These are phyloP conservation scores for Neoniphon sammara DNA, from an alignment of 2,797 vertebrate genomes.

Conservation along the genomic window DNA sequence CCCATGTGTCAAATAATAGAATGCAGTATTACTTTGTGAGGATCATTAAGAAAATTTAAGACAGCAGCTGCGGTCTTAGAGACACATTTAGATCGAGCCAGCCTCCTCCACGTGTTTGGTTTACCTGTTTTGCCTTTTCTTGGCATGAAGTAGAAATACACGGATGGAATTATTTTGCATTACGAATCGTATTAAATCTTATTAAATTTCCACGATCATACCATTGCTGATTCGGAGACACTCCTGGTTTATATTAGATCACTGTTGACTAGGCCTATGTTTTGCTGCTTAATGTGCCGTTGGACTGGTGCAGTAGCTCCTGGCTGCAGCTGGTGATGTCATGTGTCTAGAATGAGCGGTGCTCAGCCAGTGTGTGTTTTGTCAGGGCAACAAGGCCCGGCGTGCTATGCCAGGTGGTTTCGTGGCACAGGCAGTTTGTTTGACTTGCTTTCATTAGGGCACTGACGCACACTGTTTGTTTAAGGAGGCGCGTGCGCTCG, in stretches of 20 bases:
- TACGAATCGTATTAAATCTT: not conserved
- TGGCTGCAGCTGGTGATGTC: slow-evolving; percentile 75
- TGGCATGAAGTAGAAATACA: slow-evolving; percentile 10
- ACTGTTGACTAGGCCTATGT: slow-evolving; percentile 10
- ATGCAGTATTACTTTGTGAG: slow-evolving; percentile 57
- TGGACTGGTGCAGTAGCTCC: slow-evolving; percentile 45
- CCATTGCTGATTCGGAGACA: not conserved
- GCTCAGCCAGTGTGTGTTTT: slow-evolving; percentile 72
- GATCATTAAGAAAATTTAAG: slow-evolving; percentile 63
- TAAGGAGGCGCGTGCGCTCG: slow-evolving; percentile 48
- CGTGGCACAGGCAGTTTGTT: slow-evolving; percentile 70
- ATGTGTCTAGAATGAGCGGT: slow-evolving; percentile 70
- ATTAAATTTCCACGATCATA: not conserved
- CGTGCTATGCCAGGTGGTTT: slow-evolving; percentile 67
- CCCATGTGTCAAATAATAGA: slow-evolving; percentile 70
- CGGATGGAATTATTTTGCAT: not conserved
- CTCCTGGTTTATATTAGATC: not conserved
- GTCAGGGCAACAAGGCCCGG: slow-evolving; percentile 59
- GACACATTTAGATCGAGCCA: slow-evolving; percentile 44
- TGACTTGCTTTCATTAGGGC: slow-evolving; percentile 73
- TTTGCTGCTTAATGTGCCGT: slow-evolving; percentile 42
- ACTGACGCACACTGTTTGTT: slow-evolving; percentile 73
- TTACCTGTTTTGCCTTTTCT: not conserved
- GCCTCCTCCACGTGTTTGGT: not conserved
- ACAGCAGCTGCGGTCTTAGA: slow-evolving; percentile 63